phyloP scores from a whole-genome alignment of 2,888 invertebrate genomes.

The Cataglyphis rosenhaueri region DNA sequence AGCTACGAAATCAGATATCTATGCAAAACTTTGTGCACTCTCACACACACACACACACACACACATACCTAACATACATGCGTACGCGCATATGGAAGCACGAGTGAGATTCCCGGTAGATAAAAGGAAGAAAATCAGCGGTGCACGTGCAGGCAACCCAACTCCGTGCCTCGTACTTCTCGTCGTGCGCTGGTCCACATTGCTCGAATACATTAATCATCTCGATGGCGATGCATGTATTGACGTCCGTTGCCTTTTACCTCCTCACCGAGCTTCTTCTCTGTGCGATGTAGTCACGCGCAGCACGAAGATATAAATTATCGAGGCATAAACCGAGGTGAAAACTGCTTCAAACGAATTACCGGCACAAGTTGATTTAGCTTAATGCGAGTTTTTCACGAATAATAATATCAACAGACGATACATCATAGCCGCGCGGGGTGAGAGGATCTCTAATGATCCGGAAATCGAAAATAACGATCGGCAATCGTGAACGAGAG shows the following conservation, averaged over 20 bases:
- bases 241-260: slow-evolving; percentile 64
- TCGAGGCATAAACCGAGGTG: slow-evolving; percentile 8
- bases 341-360: slow-evolving; percentile 26
- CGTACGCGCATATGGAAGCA: slow-evolving; percentile 45
- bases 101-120: slow-evolving; percentile 76
- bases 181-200: slow-evolving; percentile 76
- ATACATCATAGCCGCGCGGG: not conserved
- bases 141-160: slow-evolving; percentile 80
- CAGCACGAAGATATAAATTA: slow-evolving; percentile 66
- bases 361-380: not conserved
- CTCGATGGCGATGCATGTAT: slow-evolving; percentile 68
- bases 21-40: slow-evolving; percentile 41
- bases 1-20: slow-evolving; percentile 69
- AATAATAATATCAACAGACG: not conserved
- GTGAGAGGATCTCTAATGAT: too few species aligned
- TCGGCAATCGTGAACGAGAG: not conserved
- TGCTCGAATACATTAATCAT: slow-evolving; percentile 83
- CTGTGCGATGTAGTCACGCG: slow-evolving; percentile 68
- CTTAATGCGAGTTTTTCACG: not conserved
- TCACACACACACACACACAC: slow-evolving; percentile 5
- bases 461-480: not conserved
- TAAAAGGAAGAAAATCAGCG: slow-evolving; percentile 83
- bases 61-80: not conserved
- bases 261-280: slow-evolving; percentile 45
- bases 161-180: slow-evolving; percentile 75